Conservation (phyloP, 2,797 vertebrate genomes). For the Neomorphus geoffroyi region DNA sequence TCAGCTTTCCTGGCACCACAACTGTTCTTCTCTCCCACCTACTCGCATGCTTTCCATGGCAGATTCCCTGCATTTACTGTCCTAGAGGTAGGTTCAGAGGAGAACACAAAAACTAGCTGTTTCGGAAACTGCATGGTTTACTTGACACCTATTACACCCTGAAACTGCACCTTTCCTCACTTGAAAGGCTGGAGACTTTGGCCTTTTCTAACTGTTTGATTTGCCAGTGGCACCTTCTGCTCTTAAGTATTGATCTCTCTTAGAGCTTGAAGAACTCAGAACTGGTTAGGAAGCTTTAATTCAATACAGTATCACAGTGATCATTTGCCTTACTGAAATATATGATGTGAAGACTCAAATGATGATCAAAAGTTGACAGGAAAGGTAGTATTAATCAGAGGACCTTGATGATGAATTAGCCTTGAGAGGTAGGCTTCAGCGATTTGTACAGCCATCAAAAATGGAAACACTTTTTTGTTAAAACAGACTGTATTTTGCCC, state of each 20-base stretch:
- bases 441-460: not conserved
- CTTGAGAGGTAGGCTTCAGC: conserved; percentile 30
- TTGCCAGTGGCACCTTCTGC: not conserved
- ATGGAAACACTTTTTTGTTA: not conserved
- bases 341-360: not conserved
- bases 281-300: not conserved
- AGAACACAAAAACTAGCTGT: not conserved
- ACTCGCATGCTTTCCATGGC: not conserved
- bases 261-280: not conserved
- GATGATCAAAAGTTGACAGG: conserved; percentile 57
- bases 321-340: conserved; percentile 19
- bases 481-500: not conserved
- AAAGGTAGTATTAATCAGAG: conserved; percentile 56
- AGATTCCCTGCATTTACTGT: not conserved
- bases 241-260: not conserved
- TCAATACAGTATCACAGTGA: not conserved
- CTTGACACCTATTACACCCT: not conserved
- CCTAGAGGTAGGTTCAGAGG: not conserved
- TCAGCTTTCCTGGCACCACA: not conserved
- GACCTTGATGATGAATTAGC: conserved; percentile 65
- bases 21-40: not conserved
- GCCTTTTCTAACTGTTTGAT: not conserved
- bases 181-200: not conserved
- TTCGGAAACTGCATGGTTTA: not conserved
- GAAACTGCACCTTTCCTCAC: not conserved